These are phyloP conservation scores for Epinephelus lanceolatus DNA, from an alignment of 2,113 vertebrate species.

Conservation along the genomic window DNA sequence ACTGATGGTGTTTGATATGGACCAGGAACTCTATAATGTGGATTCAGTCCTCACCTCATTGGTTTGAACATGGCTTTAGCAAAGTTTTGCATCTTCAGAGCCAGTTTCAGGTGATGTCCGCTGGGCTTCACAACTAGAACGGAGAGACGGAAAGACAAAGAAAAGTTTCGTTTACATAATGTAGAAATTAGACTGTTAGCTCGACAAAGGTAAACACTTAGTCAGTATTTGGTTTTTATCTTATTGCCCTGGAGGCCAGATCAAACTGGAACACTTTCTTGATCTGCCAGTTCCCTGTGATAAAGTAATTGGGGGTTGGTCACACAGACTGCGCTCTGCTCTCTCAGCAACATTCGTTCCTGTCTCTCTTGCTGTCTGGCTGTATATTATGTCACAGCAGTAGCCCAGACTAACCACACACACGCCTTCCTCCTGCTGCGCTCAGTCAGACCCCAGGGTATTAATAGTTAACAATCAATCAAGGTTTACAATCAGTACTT, in stretches of 20 bases:
- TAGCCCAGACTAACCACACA: conserved; percentile 44
- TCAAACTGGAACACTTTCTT: conserved; percentile 17
- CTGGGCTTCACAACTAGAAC: conserved; percentile 95
- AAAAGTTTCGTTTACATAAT: neutral
- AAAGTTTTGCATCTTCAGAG: conserved; percentile 92
- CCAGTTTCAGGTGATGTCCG: conserved; percentile 94
- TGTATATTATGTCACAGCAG: conserved; percentile 56
- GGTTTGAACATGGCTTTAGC: conserved; percentile 99
- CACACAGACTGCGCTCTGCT: conserved; percentile 35
- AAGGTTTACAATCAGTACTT: conserved; percentile 29
- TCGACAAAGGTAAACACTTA: neutral
- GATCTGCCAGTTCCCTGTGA: conserved; percentile 35
- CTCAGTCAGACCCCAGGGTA: conserved; percentile 29
- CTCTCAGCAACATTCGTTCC: conserved; percentile 23
- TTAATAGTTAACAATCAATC: conserved; percentile 63
- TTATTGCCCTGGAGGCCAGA: conserved; percentile 2
- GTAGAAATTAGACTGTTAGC: neutral
- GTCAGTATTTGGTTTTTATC: conserved; percentile 23
- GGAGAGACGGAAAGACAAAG: conserved; percentile 14
- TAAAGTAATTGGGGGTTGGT: conserved; percentile 64
- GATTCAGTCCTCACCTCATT: conserved; percentile 90
- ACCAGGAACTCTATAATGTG: neutral
- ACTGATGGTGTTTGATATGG: neutral
- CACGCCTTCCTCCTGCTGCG: conserved; percentile 2
- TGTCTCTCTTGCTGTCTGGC: conserved; percentile 39